Percentiles rank a stretch among this genome's conserved stretches.
phyloP scores from a whole-genome alignment of 92 coral and sea anemone species.

The Zoanthus gigantus region DNA sequence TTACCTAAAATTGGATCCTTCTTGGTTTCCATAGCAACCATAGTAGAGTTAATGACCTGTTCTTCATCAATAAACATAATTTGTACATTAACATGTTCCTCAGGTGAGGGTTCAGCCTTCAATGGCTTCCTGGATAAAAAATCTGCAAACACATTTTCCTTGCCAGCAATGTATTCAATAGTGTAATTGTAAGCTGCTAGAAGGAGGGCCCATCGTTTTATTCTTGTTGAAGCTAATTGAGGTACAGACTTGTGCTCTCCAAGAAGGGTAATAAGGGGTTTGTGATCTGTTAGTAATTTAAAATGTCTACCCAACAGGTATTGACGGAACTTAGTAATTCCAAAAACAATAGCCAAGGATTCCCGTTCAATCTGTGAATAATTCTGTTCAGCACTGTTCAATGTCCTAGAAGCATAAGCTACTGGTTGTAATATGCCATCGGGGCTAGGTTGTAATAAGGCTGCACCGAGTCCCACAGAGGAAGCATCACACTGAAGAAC shows the following conservation, averaged over 20 bases:
- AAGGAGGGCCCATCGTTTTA: constrained; percentile 61
- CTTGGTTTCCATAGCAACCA: too few species aligned
- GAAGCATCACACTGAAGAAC: not conserved
- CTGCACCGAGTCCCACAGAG: too few species aligned
- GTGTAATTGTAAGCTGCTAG: constrained; percentile 65
- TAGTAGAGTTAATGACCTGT: too few species aligned
- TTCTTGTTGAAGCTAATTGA: constrained; percentile 64
- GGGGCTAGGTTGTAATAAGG: too few species aligned
- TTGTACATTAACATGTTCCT: too few species aligned
- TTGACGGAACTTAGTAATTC: constrained; percentile 56
- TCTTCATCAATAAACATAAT: too few species aligned
- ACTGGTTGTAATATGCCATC: not conserved
- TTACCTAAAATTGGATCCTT: too few species aligned
- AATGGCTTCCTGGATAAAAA: not conserved
- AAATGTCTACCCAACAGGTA: constrained; percentile 34
- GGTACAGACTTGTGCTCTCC: constrained; percentile 70
- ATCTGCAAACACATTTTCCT: not conserved
- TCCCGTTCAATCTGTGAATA: constrained; percentile 59
- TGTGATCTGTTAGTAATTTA: constrained; percentile 54
- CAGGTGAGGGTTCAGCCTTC: too few species aligned
- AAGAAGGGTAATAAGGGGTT: constrained; percentile 66
- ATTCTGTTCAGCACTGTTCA: constrained; percentile 61
- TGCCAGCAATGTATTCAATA: constrained; percentile 56
- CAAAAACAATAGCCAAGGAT: constrained; percentile 63
- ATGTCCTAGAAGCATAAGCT: constrained; percentile 59